These are phyloP conservation scores for Archips crataeganus DNA, from an alignment of 2,888 invertebrate species.

Conservation along the genomic window DNA sequence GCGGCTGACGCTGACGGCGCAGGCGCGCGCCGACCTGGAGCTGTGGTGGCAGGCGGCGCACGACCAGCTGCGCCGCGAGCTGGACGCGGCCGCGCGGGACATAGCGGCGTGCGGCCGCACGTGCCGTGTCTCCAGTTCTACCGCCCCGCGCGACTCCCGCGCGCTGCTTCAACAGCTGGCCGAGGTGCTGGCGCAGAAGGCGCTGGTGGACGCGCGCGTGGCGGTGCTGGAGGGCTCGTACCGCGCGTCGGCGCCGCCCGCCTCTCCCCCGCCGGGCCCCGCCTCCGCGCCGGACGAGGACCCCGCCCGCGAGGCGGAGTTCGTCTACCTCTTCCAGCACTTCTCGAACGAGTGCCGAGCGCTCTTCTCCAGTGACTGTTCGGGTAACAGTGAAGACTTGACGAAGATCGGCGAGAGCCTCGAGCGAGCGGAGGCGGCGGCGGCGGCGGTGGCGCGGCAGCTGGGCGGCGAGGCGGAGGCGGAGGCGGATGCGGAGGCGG, in stretches of 20 bases:
- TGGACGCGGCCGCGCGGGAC: slow-evolving; percentile 89
- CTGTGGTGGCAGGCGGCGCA: slow-evolving; percentile 91
- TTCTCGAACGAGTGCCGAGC: slow-evolving; percentile 87
- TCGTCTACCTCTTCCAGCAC: slow-evolving; percentile 88
- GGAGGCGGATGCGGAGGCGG: slow-evolving; percentile 45
- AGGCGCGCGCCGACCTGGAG: slow-evolving; percentile 89
- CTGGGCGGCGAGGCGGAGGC: slow-evolving; percentile 57
- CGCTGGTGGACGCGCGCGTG: slow-evolving; percentile 91
- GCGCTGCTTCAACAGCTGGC: slow-evolving; percentile 87
- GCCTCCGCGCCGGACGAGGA: slow-evolving; percentile 83
- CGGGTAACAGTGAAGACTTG: slow-evolving; percentile 85
- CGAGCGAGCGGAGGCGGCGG: slow-evolving; percentile 80
- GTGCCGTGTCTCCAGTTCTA: slow-evolving; percentile 58
- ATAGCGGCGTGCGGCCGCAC: slow-evolving; percentile 88
- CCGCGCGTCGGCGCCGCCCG: slow-evolving; percentile 63
- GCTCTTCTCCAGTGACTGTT: slow-evolving; percentile 85
- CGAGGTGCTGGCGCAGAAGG: slow-evolving; percentile 90
- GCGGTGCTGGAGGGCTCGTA: slow-evolving; percentile 88
- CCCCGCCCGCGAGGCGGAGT: slow-evolving; percentile 88
- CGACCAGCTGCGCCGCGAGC: slow-evolving; percentile 89
- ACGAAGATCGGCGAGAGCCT: slow-evolving; percentile 84
- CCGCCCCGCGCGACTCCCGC: slow-evolving; percentile 31
- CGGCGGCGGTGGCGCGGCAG: slow-evolving; percentile 72
- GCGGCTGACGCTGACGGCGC: slow-evolving; percentile 88
- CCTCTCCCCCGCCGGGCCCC: slow-evolving; percentile 58